Percentiles rank a stretch among this genome's conserved stretches.
phyloP scores from a whole-genome alignment of 1,140 invertebrate genomes.

The Drosophila nebulosa region DNA sequence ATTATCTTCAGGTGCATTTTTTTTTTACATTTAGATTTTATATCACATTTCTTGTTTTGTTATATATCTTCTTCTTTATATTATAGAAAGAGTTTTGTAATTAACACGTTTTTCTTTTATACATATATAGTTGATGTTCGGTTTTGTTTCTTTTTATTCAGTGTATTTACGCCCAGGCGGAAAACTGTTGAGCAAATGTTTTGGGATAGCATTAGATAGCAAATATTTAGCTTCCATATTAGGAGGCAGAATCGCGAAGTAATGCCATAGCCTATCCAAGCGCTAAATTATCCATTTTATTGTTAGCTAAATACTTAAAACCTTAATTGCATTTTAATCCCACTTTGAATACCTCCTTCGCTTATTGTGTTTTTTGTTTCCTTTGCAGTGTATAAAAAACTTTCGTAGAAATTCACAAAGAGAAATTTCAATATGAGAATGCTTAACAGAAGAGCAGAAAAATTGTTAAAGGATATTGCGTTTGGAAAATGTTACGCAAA shows the following conservation, averaged over 20 bases:
- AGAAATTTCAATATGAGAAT: background rate
- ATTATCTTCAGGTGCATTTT: conserved; percentile 70
- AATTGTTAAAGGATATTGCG: background rate
- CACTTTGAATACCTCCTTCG: background rate
- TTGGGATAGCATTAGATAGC: background rate
- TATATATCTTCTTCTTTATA: conserved; percentile 33
- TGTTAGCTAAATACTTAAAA: background rate
- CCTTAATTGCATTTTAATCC: background rate
- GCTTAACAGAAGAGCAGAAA: background rate
- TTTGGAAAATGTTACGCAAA: background rate
- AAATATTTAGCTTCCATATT: background rate
- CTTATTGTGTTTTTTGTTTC: background rate
- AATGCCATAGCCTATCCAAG: background rate
- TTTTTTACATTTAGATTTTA: conserved; percentile 71
- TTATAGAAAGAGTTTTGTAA: conserved; percentile 63
- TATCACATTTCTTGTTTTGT: conserved; percentile 59
- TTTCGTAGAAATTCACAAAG: background rate
- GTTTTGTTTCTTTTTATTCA: conserved; percentile 21
- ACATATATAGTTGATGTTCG: conserved; percentile 50
- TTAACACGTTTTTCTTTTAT: conserved; percentile 56
- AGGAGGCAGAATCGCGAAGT: background rate
- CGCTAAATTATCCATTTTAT: background rate
- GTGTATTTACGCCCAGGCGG: background rate
- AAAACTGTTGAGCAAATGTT: background rate
- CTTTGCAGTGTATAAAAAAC: background rate